phyloP scores from a whole-genome alignment of 2,113 vertebrate species.

The human region GRCh38 chr1:91420501-91421000 shows the following conservation, averaged over 20 bases:
- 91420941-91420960: not conserved
- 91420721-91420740: not conserved
- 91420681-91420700: conserved; percentile 4
- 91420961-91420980: not conserved
- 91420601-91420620: not conserved
- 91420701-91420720: conserved; percentile 10
- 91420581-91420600: not conserved
- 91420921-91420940: not conserved
- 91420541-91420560: not conserved
- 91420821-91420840: not conserved
- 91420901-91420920: not conserved
- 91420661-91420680: not conserved
- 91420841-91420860: not conserved
- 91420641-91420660: not conserved
- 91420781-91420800: conserved; percentile 21
- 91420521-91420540: not conserved
- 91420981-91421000: not conserved
- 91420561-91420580: not conserved
- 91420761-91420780: not conserved
- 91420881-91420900: not conserved
- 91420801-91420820: not conserved
- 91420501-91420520: conserved; percentile 16
- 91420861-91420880: not conserved
- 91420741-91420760: conserved; percentile 12
- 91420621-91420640: not conserved